These are phyloP conservation scores for Bungarus multicinctus DNA, from an alignment of 2,113 vertebrate species.

Conservation along the genomic window DNA sequence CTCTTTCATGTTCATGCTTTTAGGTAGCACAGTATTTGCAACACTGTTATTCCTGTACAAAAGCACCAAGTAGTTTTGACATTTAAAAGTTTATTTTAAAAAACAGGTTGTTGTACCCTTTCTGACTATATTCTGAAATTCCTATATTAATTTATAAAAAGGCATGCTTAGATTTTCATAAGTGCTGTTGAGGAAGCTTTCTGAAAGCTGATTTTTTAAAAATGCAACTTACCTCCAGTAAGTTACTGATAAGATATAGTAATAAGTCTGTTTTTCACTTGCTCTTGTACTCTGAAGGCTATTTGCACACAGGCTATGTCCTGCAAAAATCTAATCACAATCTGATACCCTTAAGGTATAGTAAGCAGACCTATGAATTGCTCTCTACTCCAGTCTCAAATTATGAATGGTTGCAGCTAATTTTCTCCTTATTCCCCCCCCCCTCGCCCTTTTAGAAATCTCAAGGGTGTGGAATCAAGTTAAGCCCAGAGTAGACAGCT, in stretches of 20 bases:
- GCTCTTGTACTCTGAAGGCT: background rate
- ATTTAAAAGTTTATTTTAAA: background rate
- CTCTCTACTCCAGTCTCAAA: background rate
- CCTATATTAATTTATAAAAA: background rate
- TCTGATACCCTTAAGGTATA: constrained; percentile 14
- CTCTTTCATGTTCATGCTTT: background rate
- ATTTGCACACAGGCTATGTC: background rate
- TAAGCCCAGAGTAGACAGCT: constrained; percentile 10
- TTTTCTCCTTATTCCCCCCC: background rate
- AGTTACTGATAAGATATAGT: constrained; percentile 36
- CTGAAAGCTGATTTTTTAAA: constrained; percentile 10
- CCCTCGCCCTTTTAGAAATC: background rate
- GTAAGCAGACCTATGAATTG: constrained; percentile 46
- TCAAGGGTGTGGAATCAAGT: background rate
- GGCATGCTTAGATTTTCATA: background rate
- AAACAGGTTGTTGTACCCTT: background rate
- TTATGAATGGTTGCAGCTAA: background rate
- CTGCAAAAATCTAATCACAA: constrained; percentile 20
- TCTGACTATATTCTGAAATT: background rate
- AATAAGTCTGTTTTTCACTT: constrained; percentile 23
- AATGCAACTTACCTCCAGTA: constrained; percentile 47
- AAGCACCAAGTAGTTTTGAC: background rate
- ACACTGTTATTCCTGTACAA: background rate
- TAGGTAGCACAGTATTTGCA: background rate
- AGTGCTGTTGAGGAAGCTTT: background rate